These are phyloP conservation scores for Bellardia pandia DNA, from an alignment of 2,888 invertebrate genomes.

Conservation along the genomic window DNA sequence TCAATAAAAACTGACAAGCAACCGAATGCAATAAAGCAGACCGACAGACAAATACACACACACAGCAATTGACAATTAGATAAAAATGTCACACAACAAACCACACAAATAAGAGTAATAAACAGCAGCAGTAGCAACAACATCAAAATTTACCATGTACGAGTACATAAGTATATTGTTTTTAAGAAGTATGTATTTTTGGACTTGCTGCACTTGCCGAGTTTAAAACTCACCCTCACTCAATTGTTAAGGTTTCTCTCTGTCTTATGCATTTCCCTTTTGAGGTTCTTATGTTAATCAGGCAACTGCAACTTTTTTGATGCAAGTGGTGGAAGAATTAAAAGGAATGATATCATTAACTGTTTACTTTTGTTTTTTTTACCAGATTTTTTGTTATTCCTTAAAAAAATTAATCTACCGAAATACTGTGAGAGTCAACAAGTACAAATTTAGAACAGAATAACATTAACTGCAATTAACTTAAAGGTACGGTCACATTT, in stretches of 20 bases:
- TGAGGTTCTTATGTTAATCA: conserved; percentile 16
- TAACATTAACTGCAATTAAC: no score
- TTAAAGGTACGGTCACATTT: no score
- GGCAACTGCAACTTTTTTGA: conserved; percentile 44
- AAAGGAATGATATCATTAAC: conserved; percentile 40
- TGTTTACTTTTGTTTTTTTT: no score
- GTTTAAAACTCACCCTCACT: conserved; percentile 50
- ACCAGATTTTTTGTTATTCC: no score
- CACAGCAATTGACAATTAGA: conserved; percentile 79
- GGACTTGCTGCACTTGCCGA: conserved; percentile 32
- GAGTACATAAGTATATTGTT: conserved; percentile 74
- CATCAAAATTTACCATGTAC: conserved; percentile 74
- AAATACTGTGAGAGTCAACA: no score
- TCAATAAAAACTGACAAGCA: conserved; percentile 61
- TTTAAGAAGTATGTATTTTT: conserved; percentile 15
- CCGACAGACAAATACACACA: conserved; percentile 55
- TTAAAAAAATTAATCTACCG: no score
- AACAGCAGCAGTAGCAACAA: conserved; percentile 73
- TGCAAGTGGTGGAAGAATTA: background rate
- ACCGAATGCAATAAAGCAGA: conserved; percentile 35
- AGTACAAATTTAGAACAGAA: no score
- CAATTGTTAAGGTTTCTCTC: background rate
- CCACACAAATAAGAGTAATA: conserved; percentile 74
- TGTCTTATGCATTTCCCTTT: background rate
- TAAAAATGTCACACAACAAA: conserved; percentile 84